Percentiles rank a stretch among this genome's conserved stretches.
Conservation (phyloP, 2,113 vertebrate genomes). For the Delphinapterus leucas region DNA sequence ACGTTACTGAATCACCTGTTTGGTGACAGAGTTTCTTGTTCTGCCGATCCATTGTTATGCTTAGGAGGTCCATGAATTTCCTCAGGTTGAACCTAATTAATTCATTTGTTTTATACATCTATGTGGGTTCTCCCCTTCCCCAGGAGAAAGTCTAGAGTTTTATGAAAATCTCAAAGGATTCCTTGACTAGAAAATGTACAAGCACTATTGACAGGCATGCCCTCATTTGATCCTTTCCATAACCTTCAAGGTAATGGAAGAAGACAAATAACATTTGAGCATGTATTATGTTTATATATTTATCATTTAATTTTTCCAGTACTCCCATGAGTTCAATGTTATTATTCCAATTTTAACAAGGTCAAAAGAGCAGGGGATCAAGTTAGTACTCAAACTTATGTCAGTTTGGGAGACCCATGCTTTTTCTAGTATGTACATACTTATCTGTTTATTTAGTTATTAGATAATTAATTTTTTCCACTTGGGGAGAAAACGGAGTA, state of each 20-base stretch:
- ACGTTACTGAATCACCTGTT: background rate
- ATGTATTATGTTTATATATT: background rate
- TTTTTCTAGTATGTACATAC: background rate
- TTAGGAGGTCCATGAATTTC: background rate
- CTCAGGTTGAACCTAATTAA: background rate
- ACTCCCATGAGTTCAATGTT: background rate
- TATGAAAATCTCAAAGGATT: background rate
- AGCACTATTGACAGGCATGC: background rate
- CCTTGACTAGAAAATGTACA: background rate
- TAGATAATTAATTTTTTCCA: background rate
- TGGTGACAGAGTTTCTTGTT: background rate
- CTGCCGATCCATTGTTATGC: background rate
- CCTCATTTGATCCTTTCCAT: background rate
- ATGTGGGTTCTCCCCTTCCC: background rate
- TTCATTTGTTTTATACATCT: background rate
- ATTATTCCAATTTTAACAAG: background rate
- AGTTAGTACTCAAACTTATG: background rate
- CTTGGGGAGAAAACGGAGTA: background rate
- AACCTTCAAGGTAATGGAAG: background rate
- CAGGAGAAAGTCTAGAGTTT: background rate
- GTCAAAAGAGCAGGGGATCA: background rate
- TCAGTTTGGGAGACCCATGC: background rate
- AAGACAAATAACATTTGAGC: background rate
- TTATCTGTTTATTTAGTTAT: constrained; percentile 4
- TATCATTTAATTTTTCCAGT: background rate